phyloP scores from a whole-genome alignment of 2,888 invertebrate species.

The Marasmarcha lunaedactyla region DNA sequence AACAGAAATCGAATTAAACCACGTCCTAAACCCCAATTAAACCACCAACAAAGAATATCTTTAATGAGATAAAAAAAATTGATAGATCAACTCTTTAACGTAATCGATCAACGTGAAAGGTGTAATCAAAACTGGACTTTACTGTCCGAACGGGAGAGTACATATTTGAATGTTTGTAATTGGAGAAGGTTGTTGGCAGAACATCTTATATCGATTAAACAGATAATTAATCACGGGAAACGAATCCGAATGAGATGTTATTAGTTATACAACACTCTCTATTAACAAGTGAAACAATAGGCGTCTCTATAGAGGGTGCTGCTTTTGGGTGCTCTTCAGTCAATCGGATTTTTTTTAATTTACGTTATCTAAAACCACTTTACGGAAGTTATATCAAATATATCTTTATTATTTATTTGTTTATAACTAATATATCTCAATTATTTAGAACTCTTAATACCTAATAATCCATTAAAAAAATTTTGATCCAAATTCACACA shows the following conservation, averaged over 20 bases:
- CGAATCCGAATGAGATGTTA: slow-evolving; percentile 71
- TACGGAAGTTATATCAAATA: no score
- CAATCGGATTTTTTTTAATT: not conserved
- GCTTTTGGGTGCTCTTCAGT: slow-evolving; percentile 11
- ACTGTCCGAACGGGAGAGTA: not conserved
- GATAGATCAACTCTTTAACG: slow-evolving; percentile 68
- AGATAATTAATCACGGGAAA: slow-evolving; percentile 71
- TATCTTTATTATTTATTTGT: no score
- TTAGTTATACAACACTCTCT: slow-evolving; percentile 67
- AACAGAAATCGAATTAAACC: slow-evolving; percentile 62
- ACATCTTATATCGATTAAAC: slow-evolving; percentile 71
- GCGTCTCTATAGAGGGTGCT: slow-evolving; percentile 36
- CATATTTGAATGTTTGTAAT: slow-evolving; percentile 22
- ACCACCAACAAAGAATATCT: slow-evolving; percentile 64
- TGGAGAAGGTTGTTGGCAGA: slow-evolving; percentile 65
- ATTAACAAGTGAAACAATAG: slow-evolving; percentile 68
- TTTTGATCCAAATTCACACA: no score
- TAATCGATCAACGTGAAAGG: slow-evolving; percentile 43
- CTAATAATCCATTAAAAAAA: no score
- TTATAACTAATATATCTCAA: no score
- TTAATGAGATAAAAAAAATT: slow-evolving; percentile 61
- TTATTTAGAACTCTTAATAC: no score
- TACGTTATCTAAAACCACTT: no score
- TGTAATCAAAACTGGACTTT: slow-evolving; percentile 21
- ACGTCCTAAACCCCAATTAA: slow-evolving; percentile 68